A percentile compares a stretch with the other conserved stretches of the same genome.
phyloP scores from a whole-genome alignment of 2,797 vertebrate genomes.

The Oryzias sinensis region DNA sequence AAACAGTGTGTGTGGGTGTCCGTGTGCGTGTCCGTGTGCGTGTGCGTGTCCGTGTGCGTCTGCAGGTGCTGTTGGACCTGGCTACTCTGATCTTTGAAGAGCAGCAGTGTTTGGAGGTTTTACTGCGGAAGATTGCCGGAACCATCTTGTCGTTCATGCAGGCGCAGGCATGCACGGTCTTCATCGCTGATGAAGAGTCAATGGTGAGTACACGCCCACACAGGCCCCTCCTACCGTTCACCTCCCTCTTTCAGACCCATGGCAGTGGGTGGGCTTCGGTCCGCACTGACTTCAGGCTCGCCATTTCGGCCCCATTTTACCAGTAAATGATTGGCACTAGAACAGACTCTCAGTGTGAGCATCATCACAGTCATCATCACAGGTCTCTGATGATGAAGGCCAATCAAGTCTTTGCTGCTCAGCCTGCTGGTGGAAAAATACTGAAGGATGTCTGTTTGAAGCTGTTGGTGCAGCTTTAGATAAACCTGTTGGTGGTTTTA shows the following conservation, averaged over 20 bases:
- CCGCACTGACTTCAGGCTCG: neutral
- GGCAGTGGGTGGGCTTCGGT: neutral
- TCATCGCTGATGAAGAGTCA: slow-evolving; percentile 89
- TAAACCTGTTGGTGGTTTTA: no score
- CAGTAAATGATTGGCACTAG: neutral
- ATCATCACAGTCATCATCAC: neutral
- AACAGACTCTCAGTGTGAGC: slow-evolving; percentile 6
- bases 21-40: neutral
- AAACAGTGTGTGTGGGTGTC: slow-evolving; percentile 1
- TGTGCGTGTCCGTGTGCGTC: neutral
- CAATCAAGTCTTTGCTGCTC: no score
- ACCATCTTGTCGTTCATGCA: slow-evolving; percentile 98
- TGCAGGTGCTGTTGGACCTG: slow-evolving; percentile 91
- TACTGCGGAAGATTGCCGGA: slow-evolving; percentile 92
- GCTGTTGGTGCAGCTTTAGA: no score
- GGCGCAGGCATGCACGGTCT: slow-evolving; percentile 92
- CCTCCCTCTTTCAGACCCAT: no score
- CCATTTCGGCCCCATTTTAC: neutral
- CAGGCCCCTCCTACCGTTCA: neutral
- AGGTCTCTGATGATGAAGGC: neutral
- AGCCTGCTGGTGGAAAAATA: no score
- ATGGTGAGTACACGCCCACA: slow-evolving; percentile 57
- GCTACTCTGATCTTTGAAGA: slow-evolving; percentile 97
- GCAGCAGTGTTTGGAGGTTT: slow-evolving; percentile 92
- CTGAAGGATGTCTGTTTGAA: no score